Base-by-base conservation (phyloP, 1,140 invertebrate species). In the Dreissena rostriformis region DNA sequence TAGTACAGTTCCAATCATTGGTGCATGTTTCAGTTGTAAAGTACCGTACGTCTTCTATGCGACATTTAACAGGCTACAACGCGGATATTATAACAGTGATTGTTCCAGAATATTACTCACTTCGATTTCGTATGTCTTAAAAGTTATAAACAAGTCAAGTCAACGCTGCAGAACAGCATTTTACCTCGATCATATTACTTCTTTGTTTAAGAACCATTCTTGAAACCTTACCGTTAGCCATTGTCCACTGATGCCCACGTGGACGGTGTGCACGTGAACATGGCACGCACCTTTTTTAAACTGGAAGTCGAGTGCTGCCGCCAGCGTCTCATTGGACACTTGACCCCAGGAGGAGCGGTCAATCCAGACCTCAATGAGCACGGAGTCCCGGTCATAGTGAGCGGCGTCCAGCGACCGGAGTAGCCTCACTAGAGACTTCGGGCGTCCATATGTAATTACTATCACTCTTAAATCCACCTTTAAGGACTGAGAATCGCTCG, bases 161-260 rank as follows among this genome's bases (percentile, higher is more conserved):
- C 2, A 39, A 39, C 2, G 39, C 39, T 39, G 39, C 2, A 39
- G 39, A 39, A 39, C n/a, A n/a, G n/a, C n/a, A n/a, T n/a, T n/a
- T n/a, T n/a, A n/a, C n/a, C n/a, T n/a, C n/a, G n/a, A n/a, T n/a
- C n/a, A n/a, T n/a, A n/a, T n/a, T n/a, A n/a, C n/a, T n/a, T n/a
- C n/a, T n/a, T n/a, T n/a, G n/a, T n/a, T n/a, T n/a, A n/a, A n/a
- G n/a, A 39, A 39, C 2, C 8, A 39, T 39, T 39, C 8, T 39
- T 39, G 2, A 4, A 61, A 26, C 49, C 26, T 52, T 68, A 78
- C 75, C 19, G 29, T 39, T 2, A 92, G 65, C 91, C 91, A 92
- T 68, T 92, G 91, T 5, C 91, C 91, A n/a, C 85, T 74, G 14
- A 92, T 79, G 11, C 89, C 89, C 0, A 86, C 90, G 78, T 91